These are phyloP conservation scores for Drosophila mayri DNA, from an alignment of 1,140 invertebrate genomes.

Conservation along the genomic window DNA sequence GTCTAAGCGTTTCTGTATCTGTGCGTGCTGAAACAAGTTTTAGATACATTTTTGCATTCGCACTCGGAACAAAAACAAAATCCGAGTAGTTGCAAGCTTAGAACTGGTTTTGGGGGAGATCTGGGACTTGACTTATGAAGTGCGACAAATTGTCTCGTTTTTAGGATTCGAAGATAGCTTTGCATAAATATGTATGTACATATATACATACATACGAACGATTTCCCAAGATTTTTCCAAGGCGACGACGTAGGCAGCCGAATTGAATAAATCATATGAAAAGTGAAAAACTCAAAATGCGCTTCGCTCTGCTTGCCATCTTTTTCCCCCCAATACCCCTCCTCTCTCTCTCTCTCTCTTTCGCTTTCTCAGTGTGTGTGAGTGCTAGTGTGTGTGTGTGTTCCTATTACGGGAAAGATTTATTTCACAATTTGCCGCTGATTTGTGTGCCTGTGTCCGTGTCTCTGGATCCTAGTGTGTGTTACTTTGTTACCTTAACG, in stretches of 20 bases:
- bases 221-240: conserved; percentile 45
- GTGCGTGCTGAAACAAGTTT: conserved; percentile 57
- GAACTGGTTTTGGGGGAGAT: conserved; percentile 30
- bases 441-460: conserved; percentile 29
- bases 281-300: conserved; percentile 45
- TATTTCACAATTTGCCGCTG: conserved; percentile 67
- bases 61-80: conserved; percentile 3
- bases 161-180: conserved; percentile 9
- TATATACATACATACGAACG: not conserved
- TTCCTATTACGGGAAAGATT: conserved; percentile 69
- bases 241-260: conserved; percentile 49
- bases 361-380: not conserved
- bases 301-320: conserved; percentile 43
- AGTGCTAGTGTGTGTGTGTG: conserved; percentile 31
- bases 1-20: conserved; percentile 28
- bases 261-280: conserved; percentile 59
- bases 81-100: conserved; percentile 4
- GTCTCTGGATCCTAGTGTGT: conserved; percentile 12
- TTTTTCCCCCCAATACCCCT: not conserved
- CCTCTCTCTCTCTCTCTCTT: not conserved
- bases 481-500: conserved; percentile 48
- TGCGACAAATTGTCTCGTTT: conserved; percentile 46
- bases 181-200: not conserved
- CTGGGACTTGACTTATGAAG: conserved; percentile 25
- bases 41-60: conserved; percentile 35